Base-by-base conservation (phyloP, 2,888 invertebrate species). In the Standfussiana lucernea region DNA sequence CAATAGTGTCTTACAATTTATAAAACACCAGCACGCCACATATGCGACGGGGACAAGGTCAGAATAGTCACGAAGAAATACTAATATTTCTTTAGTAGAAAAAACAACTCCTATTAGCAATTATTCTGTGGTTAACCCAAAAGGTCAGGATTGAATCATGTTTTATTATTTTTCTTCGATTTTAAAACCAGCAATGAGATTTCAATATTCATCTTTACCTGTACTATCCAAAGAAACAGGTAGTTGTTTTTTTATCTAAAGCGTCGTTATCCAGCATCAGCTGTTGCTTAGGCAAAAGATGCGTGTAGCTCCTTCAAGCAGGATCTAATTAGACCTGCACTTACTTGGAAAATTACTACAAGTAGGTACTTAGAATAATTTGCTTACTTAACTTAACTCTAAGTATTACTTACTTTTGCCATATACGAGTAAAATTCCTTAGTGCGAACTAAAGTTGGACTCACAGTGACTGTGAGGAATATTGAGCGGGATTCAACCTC, bases 1-100 rank as follows among this genome's bases (percentile, higher is more conserved):
- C 77, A 85, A 85, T 82, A 86, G 71, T 91, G 92, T 93, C 92
- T 91, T 88, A 86, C 90, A 89, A 88, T 84, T 59, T 71, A 89
- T 90, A 90, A 88, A 85, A 88, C 86, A 90, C 83, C 86, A 82
- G 82, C 76, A 84, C 81, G 72, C 83, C 84, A 85, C 82, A 76
- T 75, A 82, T 88, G 88, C 87, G 91, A 90, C 88, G 84, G 89
- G 86, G 83, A 86, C 93, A 93, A 95, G 95, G 94, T 84, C 91
- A 89, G 80, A 80, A 80, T 77, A 89, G 89, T 93, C 94, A 94
- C 93, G 94, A 77, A 69, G 45, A 72, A 62, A 72, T 82, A 81
- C 65, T 65, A 85, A 65, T 83, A 64, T 82, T 76, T 74, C 53
- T 80, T 42, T 35, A 47, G 18, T n/a, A 74, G 59, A 72, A 74